These are phyloP conservation scores for Phymorhynchus buccinoides DNA, from an alignment of 1,140 invertebrate species.

Conservation along the genomic window DNA sequence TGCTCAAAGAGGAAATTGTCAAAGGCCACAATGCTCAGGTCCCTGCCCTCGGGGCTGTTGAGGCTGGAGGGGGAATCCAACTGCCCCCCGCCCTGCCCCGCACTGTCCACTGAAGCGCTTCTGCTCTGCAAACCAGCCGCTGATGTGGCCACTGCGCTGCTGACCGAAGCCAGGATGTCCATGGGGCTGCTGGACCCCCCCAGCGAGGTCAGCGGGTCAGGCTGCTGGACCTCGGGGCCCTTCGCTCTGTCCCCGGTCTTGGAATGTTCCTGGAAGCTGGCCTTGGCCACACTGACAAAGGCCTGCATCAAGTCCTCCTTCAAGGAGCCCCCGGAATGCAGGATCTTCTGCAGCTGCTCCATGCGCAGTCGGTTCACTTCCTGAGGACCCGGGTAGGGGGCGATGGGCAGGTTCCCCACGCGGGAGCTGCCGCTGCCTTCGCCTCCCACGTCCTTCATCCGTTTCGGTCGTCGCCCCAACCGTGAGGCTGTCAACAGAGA, in stretches of 20 bases:
- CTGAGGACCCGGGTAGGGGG: conserved; percentile 66
- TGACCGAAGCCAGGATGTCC: neutral
- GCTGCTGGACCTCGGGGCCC: conserved; percentile 27
- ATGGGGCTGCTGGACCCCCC: neutral
- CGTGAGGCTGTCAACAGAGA: conserved; percentile 68
- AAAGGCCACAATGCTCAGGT: conserved; percentile 8
- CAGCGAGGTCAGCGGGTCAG: neutral
- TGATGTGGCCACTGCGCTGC: neutral
- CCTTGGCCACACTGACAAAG: conserved; percentile 64
- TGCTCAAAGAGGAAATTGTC: conserved; percentile 37
- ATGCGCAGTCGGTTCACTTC: conserved; percentile 64
- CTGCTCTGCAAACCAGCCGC: neutral
- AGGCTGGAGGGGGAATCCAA: conserved; percentile 32
- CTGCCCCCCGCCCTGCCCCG: neutral
- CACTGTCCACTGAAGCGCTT: neutral
- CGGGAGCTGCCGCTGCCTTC: conserved; percentile 41
- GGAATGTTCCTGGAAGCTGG: conserved; percentile 65
- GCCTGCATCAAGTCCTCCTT: conserved; percentile 69
- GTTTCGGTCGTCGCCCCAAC: conserved; percentile 72
- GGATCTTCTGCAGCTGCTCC: conserved; percentile 67
- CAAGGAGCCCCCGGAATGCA: conserved; percentile 66
- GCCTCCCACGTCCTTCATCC: conserved; percentile 68
- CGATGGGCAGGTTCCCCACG: conserved; percentile 63
- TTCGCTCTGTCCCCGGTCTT: conserved; percentile 38
- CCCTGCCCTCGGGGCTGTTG: conserved; percentile 23